Conservation (phyloP, 2,888 invertebrate species). For the Drosophila planitibia region DNA sequence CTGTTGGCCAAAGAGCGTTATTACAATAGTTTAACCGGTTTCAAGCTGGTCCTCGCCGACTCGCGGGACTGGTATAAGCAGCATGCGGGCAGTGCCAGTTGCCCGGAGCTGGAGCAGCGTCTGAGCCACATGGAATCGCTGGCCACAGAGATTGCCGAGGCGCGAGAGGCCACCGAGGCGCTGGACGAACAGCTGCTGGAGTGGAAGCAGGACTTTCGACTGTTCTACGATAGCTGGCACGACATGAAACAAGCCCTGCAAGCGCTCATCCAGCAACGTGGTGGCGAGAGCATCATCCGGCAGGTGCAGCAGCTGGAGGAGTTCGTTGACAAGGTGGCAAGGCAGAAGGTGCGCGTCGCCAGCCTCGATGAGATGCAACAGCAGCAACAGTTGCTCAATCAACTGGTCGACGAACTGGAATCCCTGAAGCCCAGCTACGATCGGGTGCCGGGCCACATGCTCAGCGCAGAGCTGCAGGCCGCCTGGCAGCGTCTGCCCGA, state of each 20-base stretch:
- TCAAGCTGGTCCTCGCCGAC: conserved; percentile 85
- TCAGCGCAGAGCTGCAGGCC: conserved; percentile 76
- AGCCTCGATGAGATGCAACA: conserved; percentile 80
- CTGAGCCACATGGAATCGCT: conserved; percentile 85
- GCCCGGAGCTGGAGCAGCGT: conserved; percentile 83
- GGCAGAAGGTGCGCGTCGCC: conserved; percentile 77
- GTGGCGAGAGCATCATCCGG: conserved; percentile 84
- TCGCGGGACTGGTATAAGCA: conserved; percentile 85
- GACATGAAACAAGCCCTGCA: conserved; percentile 84
- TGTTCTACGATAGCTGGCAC: conserved; percentile 85
- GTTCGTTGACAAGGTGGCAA: conserved; percentile 68
- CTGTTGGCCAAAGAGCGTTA: conserved; percentile 83
- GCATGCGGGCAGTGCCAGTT: conserved; percentile 82
- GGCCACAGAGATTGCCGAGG: conserved; percentile 83
- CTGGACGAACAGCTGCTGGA: conserved; percentile 79
- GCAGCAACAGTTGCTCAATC: conserved; percentile 80
- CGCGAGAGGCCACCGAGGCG: conserved; percentile 76
- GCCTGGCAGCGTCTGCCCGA: conserved; percentile 83
- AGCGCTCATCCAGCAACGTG: conserved; percentile 85
- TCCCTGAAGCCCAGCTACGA: conserved; percentile 71
- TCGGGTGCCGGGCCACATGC: conserved; percentile 60
- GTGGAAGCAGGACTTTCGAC: conserved; percentile 84
- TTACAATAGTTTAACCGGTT: conserved; percentile 84
- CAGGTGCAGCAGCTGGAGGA: conserved; percentile 73
- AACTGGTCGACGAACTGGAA: conserved; percentile 77